Base-by-base conservation (phyloP, 2,113 vertebrate genomes). In the Agapornis roseicollis region DNA sequence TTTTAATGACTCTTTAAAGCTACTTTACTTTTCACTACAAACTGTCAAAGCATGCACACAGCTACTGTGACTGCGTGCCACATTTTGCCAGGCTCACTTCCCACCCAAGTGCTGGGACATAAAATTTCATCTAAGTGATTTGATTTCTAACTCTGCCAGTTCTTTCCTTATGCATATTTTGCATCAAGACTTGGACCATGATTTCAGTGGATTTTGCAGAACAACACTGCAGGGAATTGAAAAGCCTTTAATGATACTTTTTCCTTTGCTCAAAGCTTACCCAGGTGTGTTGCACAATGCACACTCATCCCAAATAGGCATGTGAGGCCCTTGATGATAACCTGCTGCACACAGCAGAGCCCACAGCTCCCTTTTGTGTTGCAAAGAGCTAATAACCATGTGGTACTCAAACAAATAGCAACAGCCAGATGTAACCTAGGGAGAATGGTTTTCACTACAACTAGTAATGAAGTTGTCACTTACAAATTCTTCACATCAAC, bases 401-500 rank as follows among this genome's bases (percentile, higher is more conserved):
- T 2, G 0, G 29, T 2, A 41, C 13, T 55, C 39, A 73, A 52
- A 83, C 41, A 37, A 46, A 58, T 2, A 37, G 6, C 1, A 65
- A 39, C 44, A 80, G 81, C 56, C 81, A 72, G 42, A 77, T 25
- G 22, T 22, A 79, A 89, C 2, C 1, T 5, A 35, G 46, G 52
- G 47, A 84, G 69, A 92, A 87, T 29, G 63, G 39, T n/a, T 81
- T 94, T 52, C 64, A 90, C 44, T 46, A 63, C 77, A 85, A 72
- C 64, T 39, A 94, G 64, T 71, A 92, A 95, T 28, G 61, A 73
- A 96, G 91, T 87, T 17, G n/a, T 68, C 85, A 98, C 99, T 99
- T 98, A 99, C 99, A 99, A 97, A 98, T 99, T 99, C 97, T 99
- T 99, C 95, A 99, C 99, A 35, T 97, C 98, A 64, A 99, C 98